Conservation (phyloP, 2,888 invertebrate genomes). For the Microplitis manilae region DNA sequence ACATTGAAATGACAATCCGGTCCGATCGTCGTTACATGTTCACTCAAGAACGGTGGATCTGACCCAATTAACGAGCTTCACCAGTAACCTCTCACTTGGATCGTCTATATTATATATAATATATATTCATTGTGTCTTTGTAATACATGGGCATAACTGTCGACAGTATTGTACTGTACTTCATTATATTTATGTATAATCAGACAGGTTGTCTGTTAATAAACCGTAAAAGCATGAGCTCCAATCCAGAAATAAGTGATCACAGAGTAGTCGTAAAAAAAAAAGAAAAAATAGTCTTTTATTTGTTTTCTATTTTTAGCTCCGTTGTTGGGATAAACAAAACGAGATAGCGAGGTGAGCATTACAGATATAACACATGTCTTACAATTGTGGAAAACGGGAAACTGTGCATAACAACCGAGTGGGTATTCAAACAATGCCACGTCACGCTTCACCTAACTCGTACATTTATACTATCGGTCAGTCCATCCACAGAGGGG, state of each 20-base stretch:
- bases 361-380: conserved; percentile 42
- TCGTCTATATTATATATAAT: not conserved
- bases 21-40: conserved; percentile 51
- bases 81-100: conserved; percentile 16
- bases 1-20: conserved; percentile 44
- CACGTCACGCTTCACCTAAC: conserved; percentile 50
- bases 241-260: no score
- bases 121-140: conserved; percentile 10
- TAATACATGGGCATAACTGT: conserved; percentile 13
- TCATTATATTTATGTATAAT: not conserved
- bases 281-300: not conserved
- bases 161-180: not conserved
- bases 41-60: conserved; percentile 56
- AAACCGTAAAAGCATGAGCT: no score
- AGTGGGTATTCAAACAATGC: conserved; percentile 53
- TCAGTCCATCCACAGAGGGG: conserved; percentile 14
- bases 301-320: not conserved
- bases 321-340: not conserved
- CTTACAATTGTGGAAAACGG: conserved; percentile 49
- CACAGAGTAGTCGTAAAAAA: not conserved
- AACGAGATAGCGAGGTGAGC: not conserved
- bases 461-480: conserved; percentile 48
- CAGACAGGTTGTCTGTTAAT: no score
- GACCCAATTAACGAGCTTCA: conserved; percentile 57
- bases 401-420: conserved; percentile 52